Conservation (phyloP, 2,888 invertebrate genomes). For the Cotesia congregata region DNA sequence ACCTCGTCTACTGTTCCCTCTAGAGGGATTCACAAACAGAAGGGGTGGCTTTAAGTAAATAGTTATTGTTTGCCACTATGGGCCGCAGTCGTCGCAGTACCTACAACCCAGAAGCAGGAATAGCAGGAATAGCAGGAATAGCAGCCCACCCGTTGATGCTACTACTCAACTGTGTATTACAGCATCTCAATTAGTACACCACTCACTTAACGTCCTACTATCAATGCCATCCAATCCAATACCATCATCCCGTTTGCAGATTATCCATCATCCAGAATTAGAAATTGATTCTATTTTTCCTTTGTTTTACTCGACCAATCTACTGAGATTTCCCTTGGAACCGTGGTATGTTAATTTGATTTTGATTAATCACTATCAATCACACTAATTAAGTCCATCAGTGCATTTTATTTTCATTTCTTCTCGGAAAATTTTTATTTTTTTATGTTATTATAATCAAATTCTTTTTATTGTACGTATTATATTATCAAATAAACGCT, state of each 20-base stretch:
- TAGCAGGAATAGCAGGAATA: not conserved
- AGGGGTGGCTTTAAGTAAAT: constrained; percentile 67
- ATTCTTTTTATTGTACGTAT: too few relatives aligned
- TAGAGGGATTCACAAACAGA: constrained; percentile 61
- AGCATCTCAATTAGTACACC: constrained; percentile 62
- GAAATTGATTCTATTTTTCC: constrained; percentile 7
- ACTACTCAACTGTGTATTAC: constrained; percentile 14
- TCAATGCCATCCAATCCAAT: constrained; percentile 55
- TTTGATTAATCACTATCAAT: too few relatives aligned
- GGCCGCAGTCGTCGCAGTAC: constrained; percentile 37
- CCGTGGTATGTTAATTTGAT: too few relatives aligned
- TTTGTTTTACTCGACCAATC: not conserved
- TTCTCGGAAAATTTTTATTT: too few relatives aligned
- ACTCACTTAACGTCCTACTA: constrained; percentile 59
- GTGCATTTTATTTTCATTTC: too few relatives aligned
- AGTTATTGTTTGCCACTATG: constrained; percentile 63
- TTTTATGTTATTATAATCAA: too few relatives aligned
- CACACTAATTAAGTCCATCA: too few relatives aligned
- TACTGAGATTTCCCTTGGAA: not conserved
- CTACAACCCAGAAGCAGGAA: constrained; percentile 26
- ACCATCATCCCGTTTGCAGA: constrained; percentile 37
- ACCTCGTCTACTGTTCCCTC: constrained; percentile 52
- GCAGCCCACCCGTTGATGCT: constrained; percentile 30
- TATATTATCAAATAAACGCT: too few relatives aligned
- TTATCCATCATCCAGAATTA: constrained; percentile 33